A percentile compares a stretch with the other conserved stretches of the same genome.
phyloP scores from a whole-genome alignment of 2,888 invertebrate species.

The Linnaemya tessellans region DNA sequence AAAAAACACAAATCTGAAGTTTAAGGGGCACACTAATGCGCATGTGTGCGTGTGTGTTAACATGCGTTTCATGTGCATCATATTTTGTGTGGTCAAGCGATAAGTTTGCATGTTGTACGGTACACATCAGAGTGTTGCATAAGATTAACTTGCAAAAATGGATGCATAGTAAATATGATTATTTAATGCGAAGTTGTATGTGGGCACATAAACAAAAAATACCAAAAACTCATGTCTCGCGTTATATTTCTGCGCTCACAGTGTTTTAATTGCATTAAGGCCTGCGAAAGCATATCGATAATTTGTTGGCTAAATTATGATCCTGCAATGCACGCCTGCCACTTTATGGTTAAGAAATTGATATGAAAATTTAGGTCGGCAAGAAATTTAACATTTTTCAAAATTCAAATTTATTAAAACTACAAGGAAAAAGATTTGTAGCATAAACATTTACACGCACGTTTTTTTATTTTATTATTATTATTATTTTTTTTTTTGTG shows the following conservation, averaged over 20 bases:
- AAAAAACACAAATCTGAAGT: too few species aligned
- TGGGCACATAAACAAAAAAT: background rate
- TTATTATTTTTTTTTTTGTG: too few species aligned
- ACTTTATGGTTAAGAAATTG: slow-evolving; percentile 4
- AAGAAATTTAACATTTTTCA: background rate
- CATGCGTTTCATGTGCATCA: background rate
- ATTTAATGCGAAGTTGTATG: slow-evolving; percentile 10
- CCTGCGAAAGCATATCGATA: slow-evolving; percentile 2
- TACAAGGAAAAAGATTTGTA: background rate
- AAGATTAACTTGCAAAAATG: slow-evolving; percentile 15
- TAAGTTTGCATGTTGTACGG: slow-evolving; percentile 7
- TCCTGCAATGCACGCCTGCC: slow-evolving; percentile 1
- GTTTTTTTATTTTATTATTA: background rate
- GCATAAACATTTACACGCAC: background rate
- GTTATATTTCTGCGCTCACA: background rate
- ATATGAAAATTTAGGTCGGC: background rate
- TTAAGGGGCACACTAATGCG: too few species aligned
- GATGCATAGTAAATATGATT: slow-evolving; percentile 6
- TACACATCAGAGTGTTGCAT: too few species aligned
- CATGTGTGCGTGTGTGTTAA: background rate
- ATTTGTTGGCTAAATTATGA: slow-evolving; percentile 11
- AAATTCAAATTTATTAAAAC: background rate
- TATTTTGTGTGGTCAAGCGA: slow-evolving; percentile 12
- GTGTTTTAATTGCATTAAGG: background rate
- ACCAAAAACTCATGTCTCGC: slow-evolving; percentile 24